Percentiles rank a stretch among this genome's conserved stretches.
Evolutionary conservation across 2,113 vertebrate genomes (phyloP).

Genomic region (Fukomys damarensis): DNA sequence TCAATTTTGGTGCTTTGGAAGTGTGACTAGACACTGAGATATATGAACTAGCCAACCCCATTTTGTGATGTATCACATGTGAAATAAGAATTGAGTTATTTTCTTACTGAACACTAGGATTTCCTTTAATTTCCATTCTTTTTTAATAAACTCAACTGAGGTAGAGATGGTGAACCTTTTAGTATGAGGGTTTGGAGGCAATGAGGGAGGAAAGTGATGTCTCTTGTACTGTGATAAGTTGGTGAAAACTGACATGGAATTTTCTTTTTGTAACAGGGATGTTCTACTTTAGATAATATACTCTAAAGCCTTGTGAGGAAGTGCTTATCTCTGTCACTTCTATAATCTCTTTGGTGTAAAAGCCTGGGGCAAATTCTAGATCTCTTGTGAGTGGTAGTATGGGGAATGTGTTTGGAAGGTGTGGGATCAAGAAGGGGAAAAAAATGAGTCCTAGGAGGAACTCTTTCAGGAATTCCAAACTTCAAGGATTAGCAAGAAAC

Average conservation of each 20-base stretch:
- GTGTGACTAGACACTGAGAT: neutral
- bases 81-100: constrained; percentile 21
- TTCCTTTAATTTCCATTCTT: neutral
- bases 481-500: neutral
- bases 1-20: constrained; percentile 5
- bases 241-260: neutral
- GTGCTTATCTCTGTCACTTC: neutral
- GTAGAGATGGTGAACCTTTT: neutral
- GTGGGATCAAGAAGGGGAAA: neutral
- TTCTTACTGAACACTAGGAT: neutral
- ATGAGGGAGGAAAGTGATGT: neutral
- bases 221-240: neutral
- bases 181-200: neutral
- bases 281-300: neutral
- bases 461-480: neutral
- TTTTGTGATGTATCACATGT: constrained; percentile 11
- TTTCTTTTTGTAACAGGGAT: neutral
- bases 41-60: neutral
- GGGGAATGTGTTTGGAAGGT: neutral
- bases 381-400: neutral
- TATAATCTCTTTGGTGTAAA: neutral
- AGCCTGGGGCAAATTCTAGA: neutral
- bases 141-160: neutral
- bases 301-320: neutral
- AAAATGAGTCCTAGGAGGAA: neutral